These are phyloP conservation scores for Sturnus vulgaris DNA, from an alignment of 2,113 vertebrate genomes.

Conservation along the genomic window DNA sequence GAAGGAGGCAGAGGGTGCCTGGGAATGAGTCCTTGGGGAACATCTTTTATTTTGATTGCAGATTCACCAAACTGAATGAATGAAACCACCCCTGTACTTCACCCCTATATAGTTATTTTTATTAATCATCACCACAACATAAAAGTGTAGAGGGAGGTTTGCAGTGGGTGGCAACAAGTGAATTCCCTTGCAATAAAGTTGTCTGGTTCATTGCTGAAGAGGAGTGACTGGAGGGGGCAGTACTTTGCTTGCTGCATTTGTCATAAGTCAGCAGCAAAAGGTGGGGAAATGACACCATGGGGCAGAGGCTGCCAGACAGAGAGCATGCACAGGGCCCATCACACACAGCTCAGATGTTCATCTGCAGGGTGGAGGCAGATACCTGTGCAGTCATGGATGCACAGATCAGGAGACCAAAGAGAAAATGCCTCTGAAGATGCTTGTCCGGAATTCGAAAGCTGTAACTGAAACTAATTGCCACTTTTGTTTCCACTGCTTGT, in stretches of 20 bases:
- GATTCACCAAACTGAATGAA: not conserved
- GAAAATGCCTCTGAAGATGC: not conserved
- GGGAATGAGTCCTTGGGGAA: not conserved
- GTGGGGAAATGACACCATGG: not conserved
- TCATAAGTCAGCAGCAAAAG: not conserved
- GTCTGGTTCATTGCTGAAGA: not conserved
- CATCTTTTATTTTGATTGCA: not conserved
- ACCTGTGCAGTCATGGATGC: fast-evolving
- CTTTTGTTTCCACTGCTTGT: not conserved
- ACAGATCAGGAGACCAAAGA: not conserved
- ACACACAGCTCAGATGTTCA: not conserved
- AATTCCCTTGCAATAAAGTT: not conserved
- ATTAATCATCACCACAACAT: not conserved
- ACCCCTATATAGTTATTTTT: not conserved
- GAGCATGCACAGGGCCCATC: fast-evolving
- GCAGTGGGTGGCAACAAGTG: not conserved
- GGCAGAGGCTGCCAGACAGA: not conserved
- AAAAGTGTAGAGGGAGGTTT: not conserved
- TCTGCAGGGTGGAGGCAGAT: not conserved
- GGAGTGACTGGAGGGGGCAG: not conserved
- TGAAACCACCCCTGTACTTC: not conserved
- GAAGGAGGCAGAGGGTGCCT: not conserved
- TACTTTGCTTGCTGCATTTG: fast-evolving
- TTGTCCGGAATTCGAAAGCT: not conserved
- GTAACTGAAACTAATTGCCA: not conserved